Percentiles rank a stretch among this genome's conserved stretches.
phyloP scores from a whole-genome alignment of 2,888 invertebrate genomes.

The Ophion ventricosus region DNA sequence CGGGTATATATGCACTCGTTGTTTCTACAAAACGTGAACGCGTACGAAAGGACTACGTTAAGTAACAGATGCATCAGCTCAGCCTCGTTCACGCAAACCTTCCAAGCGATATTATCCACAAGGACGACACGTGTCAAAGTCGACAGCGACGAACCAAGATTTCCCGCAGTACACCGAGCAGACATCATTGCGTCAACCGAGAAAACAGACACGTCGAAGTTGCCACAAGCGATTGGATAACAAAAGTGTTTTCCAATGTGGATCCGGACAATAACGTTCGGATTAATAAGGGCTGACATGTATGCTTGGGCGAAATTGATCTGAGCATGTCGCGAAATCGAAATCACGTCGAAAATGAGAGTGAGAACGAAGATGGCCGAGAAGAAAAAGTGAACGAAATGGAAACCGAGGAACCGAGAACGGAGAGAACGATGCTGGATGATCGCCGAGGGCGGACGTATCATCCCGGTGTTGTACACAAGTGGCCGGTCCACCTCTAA shows the following conservation, averaged over 20 bases:
- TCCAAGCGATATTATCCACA: conserved; percentile 12
- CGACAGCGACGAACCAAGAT: conserved; percentile 40
- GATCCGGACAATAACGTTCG: not conserved
- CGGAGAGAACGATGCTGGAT: conserved; percentile 58
- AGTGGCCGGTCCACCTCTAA: conserved; percentile 55
- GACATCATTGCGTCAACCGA: not conserved
- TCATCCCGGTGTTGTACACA: conserved; percentile 61
- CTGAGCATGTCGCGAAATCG: conserved; percentile 42
- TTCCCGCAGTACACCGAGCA: conserved; percentile 37
- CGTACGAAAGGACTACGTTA: conserved; percentile 32
- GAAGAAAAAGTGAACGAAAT: conserved; percentile 44
- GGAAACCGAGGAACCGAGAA: conserved; percentile 30
- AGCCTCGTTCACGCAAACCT: conserved; percentile 30
- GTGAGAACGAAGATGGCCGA: conserved; percentile 48
- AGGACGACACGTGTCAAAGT: conserved; percentile 39
- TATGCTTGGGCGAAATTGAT: not conserved
- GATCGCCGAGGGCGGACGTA: conserved; percentile 68
- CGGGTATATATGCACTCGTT: conserved; percentile 72
- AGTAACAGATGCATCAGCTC: conserved; percentile 35
- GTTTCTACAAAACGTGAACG: conserved; percentile 27
- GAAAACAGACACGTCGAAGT: not conserved
- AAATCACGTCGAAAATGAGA: conserved; percentile 40
- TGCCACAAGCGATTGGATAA: too few species aligned
- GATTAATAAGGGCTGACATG: too few species aligned
- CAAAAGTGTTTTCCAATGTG: too few species aligned